These are phyloP conservation scores for Suricata suricatta DNA, from an alignment of 2,113 vertebrate species.

Conservation along the genomic window DNA sequence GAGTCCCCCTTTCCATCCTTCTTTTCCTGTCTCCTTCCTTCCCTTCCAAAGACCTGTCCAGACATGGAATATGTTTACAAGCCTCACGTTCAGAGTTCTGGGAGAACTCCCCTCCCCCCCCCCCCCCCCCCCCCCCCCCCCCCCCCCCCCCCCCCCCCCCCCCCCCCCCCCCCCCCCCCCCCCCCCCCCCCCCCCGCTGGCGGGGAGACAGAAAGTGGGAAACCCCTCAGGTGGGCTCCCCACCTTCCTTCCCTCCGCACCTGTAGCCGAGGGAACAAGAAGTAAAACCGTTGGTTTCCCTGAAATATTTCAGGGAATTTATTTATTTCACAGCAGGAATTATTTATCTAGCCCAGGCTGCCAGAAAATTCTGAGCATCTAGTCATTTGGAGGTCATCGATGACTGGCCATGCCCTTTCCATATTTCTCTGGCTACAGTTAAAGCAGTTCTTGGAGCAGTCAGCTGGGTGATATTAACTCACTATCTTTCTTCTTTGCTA, in stretches of 20 bases:
- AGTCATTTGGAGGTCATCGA: not conserved
- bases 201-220: rapidly evolving
- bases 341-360: constrained; percentile 51
- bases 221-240: not conserved
- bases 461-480: constrained; percentile 45
- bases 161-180: no score
- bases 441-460: not conserved
- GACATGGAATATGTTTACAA: not conserved
- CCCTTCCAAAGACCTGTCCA: not conserved
- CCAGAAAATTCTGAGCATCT: constrained; percentile 39
- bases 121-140: no score
- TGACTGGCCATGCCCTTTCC: not conserved
- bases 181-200: no score
- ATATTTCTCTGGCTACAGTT: constrained; percentile 59
- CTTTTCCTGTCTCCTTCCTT: not conserved
- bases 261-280: not conserved
- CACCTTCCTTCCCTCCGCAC: not conserved
- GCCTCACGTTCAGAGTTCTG: not conserved
- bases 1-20: not conserved
- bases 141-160: rapidly evolving
- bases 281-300: not conserved
- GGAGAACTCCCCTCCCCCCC: not conserved
- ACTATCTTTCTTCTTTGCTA: constrained; percentile 47
- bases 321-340: constrained; percentile 36
- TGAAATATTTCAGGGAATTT: constrained; percentile 8